Evolutionary conservation across 1,140 invertebrate genomes (phyloP), one percentile per base, ranked within the genome.

Genomic region (Brachionus paranguensis): DNA sequence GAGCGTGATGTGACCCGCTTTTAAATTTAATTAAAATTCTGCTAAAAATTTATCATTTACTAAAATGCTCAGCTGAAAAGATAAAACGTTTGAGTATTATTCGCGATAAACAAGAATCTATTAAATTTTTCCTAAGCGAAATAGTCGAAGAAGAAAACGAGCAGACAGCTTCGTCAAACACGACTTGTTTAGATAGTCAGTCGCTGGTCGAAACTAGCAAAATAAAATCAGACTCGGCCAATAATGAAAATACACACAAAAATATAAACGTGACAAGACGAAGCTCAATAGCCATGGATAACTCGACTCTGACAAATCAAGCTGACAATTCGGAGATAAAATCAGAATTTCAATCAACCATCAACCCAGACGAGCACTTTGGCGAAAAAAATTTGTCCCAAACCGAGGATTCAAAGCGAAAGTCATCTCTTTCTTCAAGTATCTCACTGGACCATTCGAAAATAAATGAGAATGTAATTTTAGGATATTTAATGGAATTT

Each of bases 81-180:
- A 81, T 64, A 81, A 81, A 81, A 27, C 78, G 78, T 60, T 47
- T 81, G 78, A 81, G 78, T 37, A 60, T 64, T 43, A 81, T 81
- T 27, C 29, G 64, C 41, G 78, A 81, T 81, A 81, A 68, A 81
- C 78, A 81, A 81, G 78, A 81, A 14, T 41, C 78, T 45, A 81
- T 81, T 2, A 81, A 81, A 68, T 64, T 60, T 68, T 81, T 64
- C 53, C 64, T 81, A 27, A 81, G 64, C 33, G 64, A 81, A 64
- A 81, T 81, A 81, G 78, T 64, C 11, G 78, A 81, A 81, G 78
- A 81, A 81, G 78, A 68, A 43, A 68, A 64, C 78, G 53, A 81
- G 29, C 76, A 68, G 24, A 41, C 53, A n/a, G 20, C 53, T 10
- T 60, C 20, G 5, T 27, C 53, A 43, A 47, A 24, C 27, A 41